These are phyloP conservation scores for Lithophane leautieri DNA, from an alignment of 2,888 invertebrate species.

Conservation along the genomic window DNA sequence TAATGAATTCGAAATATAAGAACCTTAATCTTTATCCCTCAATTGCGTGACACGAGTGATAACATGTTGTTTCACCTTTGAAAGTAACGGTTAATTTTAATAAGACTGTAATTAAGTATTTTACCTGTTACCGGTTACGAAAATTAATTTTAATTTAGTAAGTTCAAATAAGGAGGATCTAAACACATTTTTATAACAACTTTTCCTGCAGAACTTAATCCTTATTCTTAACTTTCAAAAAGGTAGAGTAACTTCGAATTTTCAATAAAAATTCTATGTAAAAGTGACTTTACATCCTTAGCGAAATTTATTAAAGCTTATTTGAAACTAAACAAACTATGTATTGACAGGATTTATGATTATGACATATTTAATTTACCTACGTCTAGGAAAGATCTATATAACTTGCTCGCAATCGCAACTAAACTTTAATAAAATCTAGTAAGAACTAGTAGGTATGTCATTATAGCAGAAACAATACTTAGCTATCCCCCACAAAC, in stretches of 20 bases:
- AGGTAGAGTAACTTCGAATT: background rate
- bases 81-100: conserved; percentile 57
- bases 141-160: conserved; percentile 7
- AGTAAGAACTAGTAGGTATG: background rate
- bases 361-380: background rate
- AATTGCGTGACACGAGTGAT: conserved; percentile 49
- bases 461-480: background rate
- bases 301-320: conserved; percentile 2
- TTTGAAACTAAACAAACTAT: background rate
- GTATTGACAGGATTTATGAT: background rate
- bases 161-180: background rate
- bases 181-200: background rate
- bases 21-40: conserved; percentile 57
- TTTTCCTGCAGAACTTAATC: background rate
- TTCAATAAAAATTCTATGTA: background rate
- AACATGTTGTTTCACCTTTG: conserved; percentile 52
- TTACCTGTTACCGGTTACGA: conserved; percentile 21
- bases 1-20: conserved; percentile 34
- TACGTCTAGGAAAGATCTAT: background rate
- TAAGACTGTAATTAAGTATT: conserved; percentile 49
- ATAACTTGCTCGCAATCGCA: too few relatives aligned
- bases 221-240: background rate
- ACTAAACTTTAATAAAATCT: background rate
- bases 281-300: background rate
- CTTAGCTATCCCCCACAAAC: background rate